Evolutionary conservation across 2,797 vertebrate genomes (phyloP).

Genomic region (Ambastaia sidthimunki): DNA sequence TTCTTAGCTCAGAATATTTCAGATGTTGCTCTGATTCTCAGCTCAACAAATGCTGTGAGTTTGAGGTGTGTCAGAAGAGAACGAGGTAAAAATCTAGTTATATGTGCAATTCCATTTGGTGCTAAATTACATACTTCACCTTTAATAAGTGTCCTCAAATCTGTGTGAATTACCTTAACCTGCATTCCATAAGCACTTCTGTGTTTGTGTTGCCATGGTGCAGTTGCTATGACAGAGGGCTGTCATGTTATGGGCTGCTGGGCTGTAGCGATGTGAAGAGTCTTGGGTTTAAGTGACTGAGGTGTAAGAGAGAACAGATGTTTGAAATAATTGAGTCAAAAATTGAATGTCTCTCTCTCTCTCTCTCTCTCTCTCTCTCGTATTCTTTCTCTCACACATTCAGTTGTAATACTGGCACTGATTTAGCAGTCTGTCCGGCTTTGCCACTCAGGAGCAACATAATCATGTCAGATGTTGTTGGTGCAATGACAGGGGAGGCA

Average conservation of each 20-base stretch:
- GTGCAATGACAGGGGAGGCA: constrained; percentile 12
- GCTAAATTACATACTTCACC: constrained; percentile 3
- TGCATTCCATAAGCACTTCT: neutral
- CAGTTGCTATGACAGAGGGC: constrained; percentile 14
- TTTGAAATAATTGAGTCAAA: constrained; percentile 1
- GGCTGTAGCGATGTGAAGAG: neutral
- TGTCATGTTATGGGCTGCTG: neutral
- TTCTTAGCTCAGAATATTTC: too few relatives aligned
- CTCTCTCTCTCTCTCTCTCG: neutral
- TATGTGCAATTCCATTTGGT: neutral
- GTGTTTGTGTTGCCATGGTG: constrained; percentile 27
- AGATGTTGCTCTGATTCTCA: too few relatives aligned
- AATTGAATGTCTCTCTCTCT: neutral
- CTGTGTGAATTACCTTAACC: neutral
- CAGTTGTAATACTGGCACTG: constrained; percentile 5
- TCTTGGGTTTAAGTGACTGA: constrained; percentile 12
- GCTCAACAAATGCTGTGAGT: too few relatives aligned
- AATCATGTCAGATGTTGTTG: constrained; percentile 30
- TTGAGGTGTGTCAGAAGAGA: too few relatives aligned
- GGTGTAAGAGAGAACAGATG: constrained; percentile 32
- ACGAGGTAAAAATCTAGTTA: too few relatives aligned
- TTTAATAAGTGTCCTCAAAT: constrained; percentile 22
- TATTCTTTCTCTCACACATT: neutral
- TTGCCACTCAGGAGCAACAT: constrained; percentile 29
- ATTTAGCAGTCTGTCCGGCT: constrained; percentile 19